Conservation (phyloP, 2,888 invertebrate genomes). For the Aelia acuminata region DNA sequence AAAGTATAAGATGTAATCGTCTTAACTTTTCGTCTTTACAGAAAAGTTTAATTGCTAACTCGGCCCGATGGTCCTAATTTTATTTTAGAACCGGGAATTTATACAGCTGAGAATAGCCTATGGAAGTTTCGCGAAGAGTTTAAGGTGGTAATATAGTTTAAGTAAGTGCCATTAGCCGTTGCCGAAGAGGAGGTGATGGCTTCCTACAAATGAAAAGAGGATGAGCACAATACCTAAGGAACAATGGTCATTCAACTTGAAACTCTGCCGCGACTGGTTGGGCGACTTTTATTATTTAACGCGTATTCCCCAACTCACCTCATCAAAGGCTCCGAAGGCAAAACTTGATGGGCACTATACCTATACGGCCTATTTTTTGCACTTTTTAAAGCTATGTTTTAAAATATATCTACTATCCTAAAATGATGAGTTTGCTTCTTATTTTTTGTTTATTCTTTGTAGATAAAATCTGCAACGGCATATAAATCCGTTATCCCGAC, state of each 20-base stretch:
- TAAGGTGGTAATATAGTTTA: neutral
- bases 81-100: too few species aligned
- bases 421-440: too few species aligned
- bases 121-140: neutral
- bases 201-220: slow-evolving; percentile 41
- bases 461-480: too few species aligned
- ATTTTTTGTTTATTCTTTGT: too few species aligned
- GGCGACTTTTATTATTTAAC: slow-evolving; percentile 49
- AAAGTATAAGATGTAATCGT: too few species aligned
- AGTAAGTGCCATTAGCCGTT: slow-evolving; percentile 9
- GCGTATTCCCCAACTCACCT: neutral
- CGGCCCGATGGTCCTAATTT: too few species aligned
- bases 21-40: too few species aligned
- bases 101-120: too few species aligned
- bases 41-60: too few species aligned
- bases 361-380: neutral
- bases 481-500: too few species aligned
- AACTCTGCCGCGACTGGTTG: slow-evolving; percentile 30
- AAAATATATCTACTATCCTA: too few species aligned
- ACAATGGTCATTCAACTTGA: slow-evolving; percentile 48
- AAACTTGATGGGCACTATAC: neutral
- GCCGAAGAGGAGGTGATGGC: neutral
- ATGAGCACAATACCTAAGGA: slow-evolving; percentile 32
- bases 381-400: neutral
- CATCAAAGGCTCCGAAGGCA: neutral